Base-by-base conservation (phyloP, 2,888 invertebrate species). In the Machimus rusticus region DNA sequence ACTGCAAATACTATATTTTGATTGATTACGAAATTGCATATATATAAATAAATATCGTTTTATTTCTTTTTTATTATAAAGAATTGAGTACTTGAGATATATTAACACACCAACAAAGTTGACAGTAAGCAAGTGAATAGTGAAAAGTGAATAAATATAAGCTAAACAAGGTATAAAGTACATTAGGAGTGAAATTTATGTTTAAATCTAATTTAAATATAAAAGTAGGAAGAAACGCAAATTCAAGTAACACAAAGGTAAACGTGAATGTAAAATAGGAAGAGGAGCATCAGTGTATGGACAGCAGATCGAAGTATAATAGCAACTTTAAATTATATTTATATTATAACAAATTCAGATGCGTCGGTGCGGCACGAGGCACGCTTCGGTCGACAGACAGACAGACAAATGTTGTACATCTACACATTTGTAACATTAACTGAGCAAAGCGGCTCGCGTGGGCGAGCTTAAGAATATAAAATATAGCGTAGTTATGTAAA, bases 1-100 rank as follows among this genome's bases (percentile, higher is more conserved):
- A 79, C 78, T 87, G 87, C 78, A 87, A 87, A 87, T 87, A 87
- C 79, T 87, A 87, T 87, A 87, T 87, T 87, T 87, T 87, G 66
- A 78, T 87, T 87, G 79, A 86, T 31, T 78, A 77, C 37, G 51
- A 86, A 82, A 82, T 34, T 82, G 82, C 82, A 66, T 82, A 66
- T 66, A 66, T 82, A 82, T 51, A 82, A 51, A 82, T 51, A 66
- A 82, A 82, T 82, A 37, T 57, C 55, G 57, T 66, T 82, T 82
- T 57, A 14, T 66, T 82, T 81, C 34, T 57, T 57, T 66, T 82
- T 82, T 82, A 66, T 82, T 82, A 66, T 82, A 66, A 82, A 34
- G 37, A 82, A 82, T 34, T 31, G 82, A 66, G 82, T 82, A 82
- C 39, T n/a, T 37, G 46, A 78, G 46, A 78, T 43, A 78, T 78